Evolutionary conservation across 2,797 vertebrate genomes (phyloP), one percentile per base, ranked within the genome.

Genomic region (Lacerta bilineata): DNA sequence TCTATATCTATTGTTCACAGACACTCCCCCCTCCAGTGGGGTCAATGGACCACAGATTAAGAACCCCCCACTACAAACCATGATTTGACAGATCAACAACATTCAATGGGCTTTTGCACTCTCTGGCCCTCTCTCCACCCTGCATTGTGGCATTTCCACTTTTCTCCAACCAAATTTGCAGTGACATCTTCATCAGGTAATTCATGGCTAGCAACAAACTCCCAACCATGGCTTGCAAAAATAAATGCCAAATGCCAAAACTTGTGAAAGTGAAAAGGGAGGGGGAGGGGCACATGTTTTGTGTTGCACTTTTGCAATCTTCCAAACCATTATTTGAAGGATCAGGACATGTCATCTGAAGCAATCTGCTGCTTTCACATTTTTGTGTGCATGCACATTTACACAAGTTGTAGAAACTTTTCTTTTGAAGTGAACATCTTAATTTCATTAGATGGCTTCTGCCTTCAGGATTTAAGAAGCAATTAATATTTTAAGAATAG

Each of bases 401-500:
- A 69, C 55, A n/a, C 5, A 17, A 8, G 36, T 55, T 81, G 43
- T 75, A 17, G 2, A 84, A 78, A 84, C 7, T 20, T 66, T 33
- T 61, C 75, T 64, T 79, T 88, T 64, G 50, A 84, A 80, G 39
- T n/a, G 29, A 5, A 50, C 27, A 33, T 61, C 27, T 88, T 84
- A 79, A 88, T 88, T 72, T 84, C 50, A 64, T 74, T 61, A 20
- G 82, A 88, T 72, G 20, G 8, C 46, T 33, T 72, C 68, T 80
- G 39, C 66, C 41, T 88, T 74, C 68, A 79, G 29, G 46, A 72
- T 61, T 71, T 61, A 72, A 84, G 20, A 72, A 84, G 36, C 75
- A 84, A 80, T 84, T 72, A 80, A 72, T 84, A 80, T 84, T 88
- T 84, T 69, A 84, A 33, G 46, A 71, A 79, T 5, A 88, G 66